Conservation (phyloP, 2,888 invertebrate genomes). For the Tipula unca region DNA sequence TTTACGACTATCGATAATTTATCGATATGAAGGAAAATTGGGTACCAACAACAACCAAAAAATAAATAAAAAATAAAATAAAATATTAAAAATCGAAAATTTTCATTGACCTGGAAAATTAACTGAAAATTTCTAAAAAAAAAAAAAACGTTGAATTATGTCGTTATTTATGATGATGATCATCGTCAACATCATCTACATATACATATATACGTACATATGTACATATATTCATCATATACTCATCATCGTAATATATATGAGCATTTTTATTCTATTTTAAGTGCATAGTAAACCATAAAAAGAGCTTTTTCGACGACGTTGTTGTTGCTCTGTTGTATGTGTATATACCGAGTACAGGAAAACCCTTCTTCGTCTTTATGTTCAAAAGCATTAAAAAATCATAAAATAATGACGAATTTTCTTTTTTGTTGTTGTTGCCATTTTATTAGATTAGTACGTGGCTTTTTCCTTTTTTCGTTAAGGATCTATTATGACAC, state of each 20-base stretch:
- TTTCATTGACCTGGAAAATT: slow-evolving; percentile 14
- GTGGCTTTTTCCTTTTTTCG: slow-evolving; percentile 14
- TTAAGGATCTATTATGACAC: slow-evolving; percentile 14
- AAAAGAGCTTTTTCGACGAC: not conserved
- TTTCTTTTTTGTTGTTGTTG: not conserved
- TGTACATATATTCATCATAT: not conserved
- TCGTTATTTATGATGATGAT: slow-evolving; percentile 14
- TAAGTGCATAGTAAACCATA: slow-evolving; percentile 8
- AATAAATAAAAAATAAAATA: too few species aligned
- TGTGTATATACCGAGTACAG: not conserved
- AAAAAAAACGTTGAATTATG: not conserved
- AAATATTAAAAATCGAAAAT: slow-evolving; percentile 8
- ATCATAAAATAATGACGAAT: slow-evolving; percentile 8
- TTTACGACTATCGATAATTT: slow-evolving; percentile 14
- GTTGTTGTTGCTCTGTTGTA: not conserved
- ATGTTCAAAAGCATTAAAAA: not conserved
- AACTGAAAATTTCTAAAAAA: slow-evolving; percentile 8
- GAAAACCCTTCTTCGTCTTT: slow-evolving; percentile 8
- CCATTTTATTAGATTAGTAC: slow-evolving; percentile 8
- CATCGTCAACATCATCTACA: not conserved
- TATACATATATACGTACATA: too few species aligned
- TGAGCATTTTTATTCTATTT: slow-evolving; percentile 3
- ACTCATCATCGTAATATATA: not conserved
- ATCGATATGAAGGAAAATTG: slow-evolving; percentile 14
- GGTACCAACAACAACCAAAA: not conserved